phyloP scores from a whole-genome alignment of 2,113 vertebrate species.

The Excalfactoria chinensis region DNA sequence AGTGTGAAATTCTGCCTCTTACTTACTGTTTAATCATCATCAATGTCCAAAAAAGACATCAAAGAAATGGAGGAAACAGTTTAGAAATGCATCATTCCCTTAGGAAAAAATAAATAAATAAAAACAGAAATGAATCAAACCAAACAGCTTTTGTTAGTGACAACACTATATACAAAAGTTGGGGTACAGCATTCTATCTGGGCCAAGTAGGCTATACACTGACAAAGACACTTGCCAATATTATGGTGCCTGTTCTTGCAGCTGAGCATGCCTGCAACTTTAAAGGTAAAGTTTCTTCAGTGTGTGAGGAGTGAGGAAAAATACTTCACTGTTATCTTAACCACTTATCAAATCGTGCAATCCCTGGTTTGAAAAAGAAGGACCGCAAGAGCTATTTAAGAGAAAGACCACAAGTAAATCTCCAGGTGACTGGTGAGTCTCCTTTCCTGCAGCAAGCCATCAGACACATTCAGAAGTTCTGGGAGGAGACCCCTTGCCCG shows the following conservation, averaged over 20 bases:
- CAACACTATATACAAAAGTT: neutral
- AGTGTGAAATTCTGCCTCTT: neutral
- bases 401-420: neutral
- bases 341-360: neutral
- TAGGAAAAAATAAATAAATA: neutral
- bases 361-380: neutral
- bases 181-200: neutral
- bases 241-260: neutral
- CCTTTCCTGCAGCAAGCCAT: neutral
- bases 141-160: neutral
- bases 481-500: neutral
- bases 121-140: neutral
- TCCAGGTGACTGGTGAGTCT: fast-evolving
- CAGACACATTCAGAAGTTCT: neutral
- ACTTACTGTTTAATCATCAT: neutral
- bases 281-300: neutral
- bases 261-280: neutral
- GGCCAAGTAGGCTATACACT: neutral
- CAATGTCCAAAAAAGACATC: neutral
- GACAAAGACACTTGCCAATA: neutral
- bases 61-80: neutral
- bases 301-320: neutral
- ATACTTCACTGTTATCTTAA: neutral
- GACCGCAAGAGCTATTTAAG: neutral
- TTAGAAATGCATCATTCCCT: neutral